Base-by-base conservation (phyloP, 2,113 vertebrate genomes). In the Nestor notabilis region DNA sequence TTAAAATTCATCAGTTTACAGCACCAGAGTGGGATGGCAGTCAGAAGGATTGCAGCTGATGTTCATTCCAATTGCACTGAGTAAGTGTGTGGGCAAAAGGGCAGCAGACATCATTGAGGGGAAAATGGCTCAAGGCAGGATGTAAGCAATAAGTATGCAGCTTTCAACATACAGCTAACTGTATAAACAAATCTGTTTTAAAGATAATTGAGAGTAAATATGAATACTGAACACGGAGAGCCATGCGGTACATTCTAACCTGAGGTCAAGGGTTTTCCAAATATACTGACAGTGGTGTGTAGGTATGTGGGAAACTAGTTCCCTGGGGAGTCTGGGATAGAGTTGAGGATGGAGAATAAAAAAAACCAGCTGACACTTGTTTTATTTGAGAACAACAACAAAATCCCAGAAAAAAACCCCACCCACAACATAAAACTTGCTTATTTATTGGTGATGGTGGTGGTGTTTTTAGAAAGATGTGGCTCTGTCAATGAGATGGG, bases 211-310 rank as follows among this genome's bases (percentile, higher is more conserved):
- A 64, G 84, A 49, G 41, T 55, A 92, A 86, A 93, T 84, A 77
- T 21, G 70, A 74, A 63, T 75, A n/a, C 37, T 68, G 72, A 85
- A 39, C 19, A 2, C 4, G n/a, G 43, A 44, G 41, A 79, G 33
- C 27, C 9, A 10, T 49, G 66, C 2, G 0, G n/a, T 55, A 13
- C 46, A 24, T 89, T 94, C 81, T 91, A 85, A 95, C 77, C 86
- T 75, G 60, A 87, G 92, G 86, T 96, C 86, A 92, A 89, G 71
- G 41, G 80, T 93, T 95, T 91, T 94, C 92, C 88, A 93, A 90
- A 96, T 87, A 92, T 16, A 16, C 60, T 66, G 52, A 21, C 49
- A 79, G 33, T 81, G 64, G 24, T 1, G 10, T 69, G 93, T 24
- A 47, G 83, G 58, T 90, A 80, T 89, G 86, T 9, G 24, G 81